Base-by-base conservation (phyloP, 2,888 invertebrate species). In the Phymatocera aterrima region DNA sequence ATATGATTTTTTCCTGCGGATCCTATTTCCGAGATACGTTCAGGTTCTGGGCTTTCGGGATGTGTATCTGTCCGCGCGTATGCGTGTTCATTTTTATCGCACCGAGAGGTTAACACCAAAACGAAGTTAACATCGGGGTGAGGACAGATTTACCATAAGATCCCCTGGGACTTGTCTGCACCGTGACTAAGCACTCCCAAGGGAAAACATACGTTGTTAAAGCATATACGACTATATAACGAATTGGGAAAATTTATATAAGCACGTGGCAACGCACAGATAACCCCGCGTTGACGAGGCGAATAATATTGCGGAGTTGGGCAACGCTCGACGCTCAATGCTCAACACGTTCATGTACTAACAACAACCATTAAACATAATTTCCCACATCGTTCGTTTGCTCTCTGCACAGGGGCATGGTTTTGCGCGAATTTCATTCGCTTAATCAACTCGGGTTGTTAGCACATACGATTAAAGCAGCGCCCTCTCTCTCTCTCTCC, bases 371-470 rank as follows among this genome's bases (percentile, higher is more conserved):
- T 70, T 48, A 72, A 12, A 68, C 21, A n/a, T 68, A 68, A 68
- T 68, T 28, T 21, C 21, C 15, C 43, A 46, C n/a, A 24, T 43
- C 68, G 43, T 46, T 46, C 10, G 68, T 18, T 24, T 6, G 12
- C 43, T n/a, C n/a, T n/a, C n/a, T n/a, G n/a, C n/a, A n/a, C n/a
- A n/a, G n/a, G n/a, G n/a, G n/a, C n/a, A n/a, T n/a, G 46, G 18
- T 31, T 5, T 51, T 64, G 37, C n/a, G 18, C 15, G 5, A 31
- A 51, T 88, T 89, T 89, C 87, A 89, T 89, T 89, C 85, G 88
- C 87, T 89, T 86, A 88, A 89, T 89, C 88, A 88, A 88, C 85
- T 88, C 87, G 68, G 8, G 88, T 88, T 88, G 88, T 88, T 87
- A 86, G 82, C 83, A 82, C 82, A 74, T 5, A 2, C 18, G 12